phyloP scores from a whole-genome alignment of 2,797 vertebrate genomes.

The Micropoecilia bifurca region DNA sequence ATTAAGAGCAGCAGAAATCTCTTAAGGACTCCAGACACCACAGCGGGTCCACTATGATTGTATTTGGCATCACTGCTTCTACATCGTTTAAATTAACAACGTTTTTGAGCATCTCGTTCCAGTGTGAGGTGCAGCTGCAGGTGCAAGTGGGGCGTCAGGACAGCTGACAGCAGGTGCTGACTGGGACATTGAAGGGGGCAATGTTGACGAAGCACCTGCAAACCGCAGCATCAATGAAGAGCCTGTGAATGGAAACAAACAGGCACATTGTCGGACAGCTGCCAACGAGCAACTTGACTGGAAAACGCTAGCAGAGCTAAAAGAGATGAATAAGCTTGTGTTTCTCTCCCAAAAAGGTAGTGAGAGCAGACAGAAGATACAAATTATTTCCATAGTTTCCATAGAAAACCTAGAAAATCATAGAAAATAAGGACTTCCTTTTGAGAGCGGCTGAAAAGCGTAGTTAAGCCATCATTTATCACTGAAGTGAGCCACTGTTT shows the following conservation, averaged over 20 bases:
- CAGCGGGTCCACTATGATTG: not conserved
- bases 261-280: conserved; percentile 53
- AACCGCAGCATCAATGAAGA: conserved; percentile 52
- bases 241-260: conserved; percentile 56
- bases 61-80: not conserved
- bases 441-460: not conserved
- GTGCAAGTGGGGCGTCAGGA: conserved; percentile 42
- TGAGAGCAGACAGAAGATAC: not conserved
- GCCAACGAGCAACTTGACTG: conserved; percentile 25
- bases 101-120: conserved; percentile 26
- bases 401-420: not conserved
- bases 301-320: not conserved
- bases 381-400: not conserved
- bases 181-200: conserved; percentile 21
- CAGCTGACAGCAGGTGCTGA: conserved; percentile 52
- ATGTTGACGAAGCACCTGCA: conserved; percentile 65
- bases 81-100: conserved; percentile 27
- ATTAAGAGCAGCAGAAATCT: not conserved
- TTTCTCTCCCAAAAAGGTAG: not conserved
- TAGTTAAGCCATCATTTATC: not conserved
- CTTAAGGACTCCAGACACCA: not conserved
- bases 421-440: not conserved
- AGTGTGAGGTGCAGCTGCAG: conserved; percentile 38
- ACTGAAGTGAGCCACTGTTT: not conserved
- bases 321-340: not conserved